These are phyloP conservation scores for Dipodomys spectabilis DNA, from an alignment of 2,113 vertebrate genomes.

Conservation along the genomic window DNA sequence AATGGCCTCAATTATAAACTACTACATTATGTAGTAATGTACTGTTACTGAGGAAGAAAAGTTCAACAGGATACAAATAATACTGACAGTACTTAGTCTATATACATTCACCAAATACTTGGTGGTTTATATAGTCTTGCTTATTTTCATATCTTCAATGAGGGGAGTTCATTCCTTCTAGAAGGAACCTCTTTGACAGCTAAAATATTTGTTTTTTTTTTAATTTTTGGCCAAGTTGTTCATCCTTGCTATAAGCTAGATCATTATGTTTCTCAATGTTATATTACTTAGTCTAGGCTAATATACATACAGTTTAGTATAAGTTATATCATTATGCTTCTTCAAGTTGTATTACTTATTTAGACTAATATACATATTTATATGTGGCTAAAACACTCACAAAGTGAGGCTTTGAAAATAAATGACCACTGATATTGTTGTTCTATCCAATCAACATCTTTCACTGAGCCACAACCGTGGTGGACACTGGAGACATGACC, in stretches of 20 bases:
- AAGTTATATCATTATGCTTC: background rate
- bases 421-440: background rate
- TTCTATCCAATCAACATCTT: constrained; percentile 13
- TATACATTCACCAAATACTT: background rate
- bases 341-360: background rate
- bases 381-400: background rate
- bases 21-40: background rate
- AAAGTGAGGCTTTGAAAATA: background rate
- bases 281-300: background rate
- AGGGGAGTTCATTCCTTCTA: background rate
- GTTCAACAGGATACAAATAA: background rate
- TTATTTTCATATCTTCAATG: background rate
- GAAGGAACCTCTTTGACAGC: background rate
- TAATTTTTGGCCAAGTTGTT: constrained; percentile 43
- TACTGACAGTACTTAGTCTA: background rate
- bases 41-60: background rate
- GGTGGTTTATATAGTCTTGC: background rate
- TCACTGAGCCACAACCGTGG: background rate
- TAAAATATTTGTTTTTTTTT: background rate
- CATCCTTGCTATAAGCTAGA: background rate
- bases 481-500: background rate
- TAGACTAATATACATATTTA: background rate
- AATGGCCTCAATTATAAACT: constrained; percentile 42
- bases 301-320: background rate
- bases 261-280: constrained; percentile 9